Evolutionary conservation across 2,113 vertebrate genomes (phyloP).

Genomic region (Diadophis punctatus): DNA sequence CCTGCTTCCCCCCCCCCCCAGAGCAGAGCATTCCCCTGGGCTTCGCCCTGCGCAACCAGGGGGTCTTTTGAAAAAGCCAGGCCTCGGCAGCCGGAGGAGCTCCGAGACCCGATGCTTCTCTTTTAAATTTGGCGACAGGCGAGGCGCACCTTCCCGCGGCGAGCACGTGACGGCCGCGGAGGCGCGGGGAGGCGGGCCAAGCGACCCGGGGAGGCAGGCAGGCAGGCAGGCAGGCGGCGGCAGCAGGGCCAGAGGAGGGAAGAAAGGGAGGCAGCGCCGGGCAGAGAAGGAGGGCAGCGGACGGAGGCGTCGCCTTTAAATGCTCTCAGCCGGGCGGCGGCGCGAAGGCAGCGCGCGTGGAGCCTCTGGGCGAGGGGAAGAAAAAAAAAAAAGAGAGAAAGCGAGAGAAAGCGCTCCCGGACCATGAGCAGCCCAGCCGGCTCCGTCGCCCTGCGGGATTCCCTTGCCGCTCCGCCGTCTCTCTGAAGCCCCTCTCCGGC

Average conservation of each 20-base stretch:
- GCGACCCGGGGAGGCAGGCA: constrained; percentile 14
- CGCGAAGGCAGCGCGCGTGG: neutral
- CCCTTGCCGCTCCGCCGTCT: neutral
- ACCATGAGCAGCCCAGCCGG: neutral
- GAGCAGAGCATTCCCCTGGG: neutral
- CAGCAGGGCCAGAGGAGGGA: constrained; percentile 8
- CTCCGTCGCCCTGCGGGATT: constrained; percentile 14
- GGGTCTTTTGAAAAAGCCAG: neutral
- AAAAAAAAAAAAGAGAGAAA: too few relatives aligned
- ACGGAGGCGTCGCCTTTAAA: constrained; percentile 25
- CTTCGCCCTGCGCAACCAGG: neutral
- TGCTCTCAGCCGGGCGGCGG: constrained; percentile 8
- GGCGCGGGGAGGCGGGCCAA: constrained; percentile 28
- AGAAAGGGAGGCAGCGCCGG: constrained; percentile 27
- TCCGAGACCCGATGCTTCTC: neutral
- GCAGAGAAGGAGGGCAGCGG: constrained; percentile 17
- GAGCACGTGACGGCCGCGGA: constrained; percentile 18
- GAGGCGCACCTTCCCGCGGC: constrained; percentile 37
- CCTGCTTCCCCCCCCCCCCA: neutral
- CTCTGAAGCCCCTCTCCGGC: constrained; percentile 16
- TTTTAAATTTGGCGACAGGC: constrained; percentile 49
- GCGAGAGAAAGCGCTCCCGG: neutral
- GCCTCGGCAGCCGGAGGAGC: neutral
- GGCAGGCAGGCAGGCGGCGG: neutral
- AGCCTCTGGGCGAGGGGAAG: neutral